Evolutionary conservation across 1,140 invertebrate species (phyloP).

Genomic region (Gryon sp.): DNA sequence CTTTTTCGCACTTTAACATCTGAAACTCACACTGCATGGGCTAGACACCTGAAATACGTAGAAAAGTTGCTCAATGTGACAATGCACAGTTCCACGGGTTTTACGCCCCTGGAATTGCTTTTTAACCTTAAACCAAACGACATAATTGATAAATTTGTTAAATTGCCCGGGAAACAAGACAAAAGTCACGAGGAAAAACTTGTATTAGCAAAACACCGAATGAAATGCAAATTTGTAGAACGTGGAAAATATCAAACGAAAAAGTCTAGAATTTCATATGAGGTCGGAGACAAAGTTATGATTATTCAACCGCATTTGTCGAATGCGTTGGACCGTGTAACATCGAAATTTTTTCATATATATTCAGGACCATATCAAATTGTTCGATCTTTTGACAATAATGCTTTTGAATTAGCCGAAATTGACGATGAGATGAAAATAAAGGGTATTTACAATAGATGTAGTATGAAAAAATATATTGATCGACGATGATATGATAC

Average conservation of each 20-base stretch:
- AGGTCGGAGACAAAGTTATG: conserved; percentile 9
- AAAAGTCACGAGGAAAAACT: background rate
- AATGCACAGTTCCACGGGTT: conserved; percentile 69
- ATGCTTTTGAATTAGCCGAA: conserved; percentile 39
- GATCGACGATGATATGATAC: too few relatives aligned
- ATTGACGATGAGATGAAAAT: too few relatives aligned
- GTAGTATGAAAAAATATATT: too few relatives aligned
- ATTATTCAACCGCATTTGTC: conserved; percentile 13
- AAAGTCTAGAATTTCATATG: background rate
- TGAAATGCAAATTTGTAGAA: conserved; percentile 15
- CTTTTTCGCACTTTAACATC: conserved; percentile 65
- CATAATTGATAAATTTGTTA: conserved; percentile 15
- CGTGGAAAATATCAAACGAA: conserved; percentile 11
- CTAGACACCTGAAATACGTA: background rate
- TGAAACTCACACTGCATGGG: conserved; percentile 43
- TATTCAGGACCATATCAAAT: conserved; percentile 43
- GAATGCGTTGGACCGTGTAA: background rate
- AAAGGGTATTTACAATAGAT: too few relatives aligned
- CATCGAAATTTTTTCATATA: conserved; percentile 36
- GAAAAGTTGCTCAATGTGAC: background rate
- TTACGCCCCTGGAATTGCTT: conserved; percentile 68
- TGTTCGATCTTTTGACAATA: conserved; percentile 9
- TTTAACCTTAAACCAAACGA: conserved; percentile 57
- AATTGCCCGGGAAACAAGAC: conserved; percentile 7
- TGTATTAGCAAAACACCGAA: background rate